Evolutionary conservation across 2,113 vertebrate species (phyloP), one percentile per base, ranked within the genome.

Genomic region (Cnemophilus loriae): DNA sequence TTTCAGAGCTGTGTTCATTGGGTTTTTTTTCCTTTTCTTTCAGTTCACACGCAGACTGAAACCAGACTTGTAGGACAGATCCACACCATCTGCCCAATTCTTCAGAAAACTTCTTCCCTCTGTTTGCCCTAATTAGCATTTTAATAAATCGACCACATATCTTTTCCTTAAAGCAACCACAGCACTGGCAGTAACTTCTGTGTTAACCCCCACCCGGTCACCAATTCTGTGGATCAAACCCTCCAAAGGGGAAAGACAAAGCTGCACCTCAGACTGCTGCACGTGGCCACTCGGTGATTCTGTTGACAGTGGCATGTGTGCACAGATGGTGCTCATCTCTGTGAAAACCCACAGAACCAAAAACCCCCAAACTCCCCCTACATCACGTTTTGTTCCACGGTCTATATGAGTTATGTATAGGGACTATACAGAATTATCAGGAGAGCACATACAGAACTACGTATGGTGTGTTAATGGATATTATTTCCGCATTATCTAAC

Each of bases 121-220:
- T 80, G 37, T 90, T 88, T 86, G 44, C 22, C 41, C n/a, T 65
- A 44, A 93, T 56, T 35, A 80, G 67, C 68, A 90, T 88, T 86
- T 95, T 87, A 93, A 92, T 46, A 61, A 79, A 94, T 14, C 8
- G 4, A 42, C 12, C 57, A 59, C 30, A 44, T 16, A 7, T 24
- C 19, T 75, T 75, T 71, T 27, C 47, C 44, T 64, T 92, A 80
- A 71, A 79, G n/a, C 87, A 53, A 12, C 33, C 22, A 56, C 26
- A 61, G 59, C 44, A 39, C 78, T 44, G 74, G 30, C 21, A 84
- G 65, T 14, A 59, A 33, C 41, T 65, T 85, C 9, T 32, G n/a
- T 55, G 59, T 59, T 46, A 60, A 23, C 32, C 60, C 42, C 47
- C 52, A 22, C 20, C 9, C 1, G 10, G 12, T 8, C 60, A 56